Evolutionary conservation across 2,888 invertebrate species (phyloP), one percentile per base, ranked within the genome.

Genomic region (Tipula vernalis): DNA sequence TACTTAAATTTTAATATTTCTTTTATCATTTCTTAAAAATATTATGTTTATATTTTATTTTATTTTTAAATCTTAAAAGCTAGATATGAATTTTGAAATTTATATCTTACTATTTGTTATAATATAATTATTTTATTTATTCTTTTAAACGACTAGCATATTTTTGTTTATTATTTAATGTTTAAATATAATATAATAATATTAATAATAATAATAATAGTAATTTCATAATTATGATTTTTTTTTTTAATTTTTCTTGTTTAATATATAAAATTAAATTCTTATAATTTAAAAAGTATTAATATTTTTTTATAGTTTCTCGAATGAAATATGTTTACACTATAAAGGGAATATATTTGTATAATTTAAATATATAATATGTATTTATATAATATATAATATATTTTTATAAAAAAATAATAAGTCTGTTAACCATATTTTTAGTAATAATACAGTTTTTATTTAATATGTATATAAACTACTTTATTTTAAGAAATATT

Each of bases 41-140:
- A 71, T 71, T 57, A 28, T 57, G 18, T 28, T 57, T 57, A 57
- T 57, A 18, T 57, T n/a, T n/a, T n/a, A n/a, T n/a, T n/a, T n/a
- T n/a, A n/a, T n/a, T 71, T 71, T 71, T 71, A 28, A 28, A 28
- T 71, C 71, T 71, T 71, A 71, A 71, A 71, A 28, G 71, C 71
- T 71, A 71, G 71, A 71, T 71, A 71, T 71, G 71, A 71, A 71
- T 71, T 71, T 71, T 71, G 71, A 71, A 71, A 71, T 71, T 71
- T 71, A 71, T 71, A 71, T 71, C 71, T 28, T 71, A 71, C 28
- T 71, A 28, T 71, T 28, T 4, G 28, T 51, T n/a, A 28, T 28
- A 71, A 71, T 71, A 71, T 71, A 28, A 71, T 71, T 71, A 71
- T 71, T 71, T 71, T 71, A 71, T 71, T 71, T 71, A 12, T 28